phyloP scores from a whole-genome alignment of 2,888 invertebrate genomes.

The Drosophila atripex region DNA sequence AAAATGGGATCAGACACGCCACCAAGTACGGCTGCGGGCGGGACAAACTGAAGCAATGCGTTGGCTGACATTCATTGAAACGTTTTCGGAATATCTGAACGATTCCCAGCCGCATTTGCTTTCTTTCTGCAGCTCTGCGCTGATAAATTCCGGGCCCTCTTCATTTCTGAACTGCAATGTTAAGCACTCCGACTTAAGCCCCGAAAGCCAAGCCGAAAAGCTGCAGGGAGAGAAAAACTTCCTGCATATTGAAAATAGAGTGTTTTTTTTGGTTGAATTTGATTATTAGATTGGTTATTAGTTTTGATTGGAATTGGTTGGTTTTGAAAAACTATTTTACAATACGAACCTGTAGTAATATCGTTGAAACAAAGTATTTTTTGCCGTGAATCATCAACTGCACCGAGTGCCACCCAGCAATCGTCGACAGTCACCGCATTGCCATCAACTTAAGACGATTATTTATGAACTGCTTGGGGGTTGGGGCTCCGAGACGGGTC shows the following conservation, averaged over 20 bases:
- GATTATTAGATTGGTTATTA: too few relatives aligned
- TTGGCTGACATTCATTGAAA: conserved; percentile 77
- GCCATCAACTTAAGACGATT: conserved; percentile 79
- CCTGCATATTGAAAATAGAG: background rate
- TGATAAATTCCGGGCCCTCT: conserved; percentile 33
- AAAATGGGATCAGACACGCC: conserved; percentile 83
- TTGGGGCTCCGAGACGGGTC: conserved; percentile 7
- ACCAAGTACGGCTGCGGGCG: conserved; percentile 9
- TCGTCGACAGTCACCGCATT: conserved; percentile 57
- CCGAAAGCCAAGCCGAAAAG: conserved; percentile 39
- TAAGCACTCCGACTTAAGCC: conserved; percentile 32
- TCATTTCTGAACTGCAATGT: conserved; percentile 38
- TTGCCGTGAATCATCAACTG: conserved; percentile 23
- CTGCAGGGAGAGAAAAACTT: conserved; percentile 10
- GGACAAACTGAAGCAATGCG: conserved; percentile 71
- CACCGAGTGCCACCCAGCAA: conserved; percentile 60
- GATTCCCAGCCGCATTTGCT: conserved; percentile 45
- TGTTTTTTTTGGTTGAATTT: background rate
- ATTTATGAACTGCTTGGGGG: conserved; percentile 73
- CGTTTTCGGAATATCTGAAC: conserved; percentile 74
- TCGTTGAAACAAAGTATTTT: background rate
- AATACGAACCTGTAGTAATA: background rate
- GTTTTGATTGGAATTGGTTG: too few relatives aligned
- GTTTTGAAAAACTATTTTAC: too few relatives aligned
- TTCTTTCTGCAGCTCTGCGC: conserved; percentile 46